Evolutionary conservation across 2,888 invertebrate genomes (phyloP).

Genomic region (Pseudolycoriella hygida): DNA sequence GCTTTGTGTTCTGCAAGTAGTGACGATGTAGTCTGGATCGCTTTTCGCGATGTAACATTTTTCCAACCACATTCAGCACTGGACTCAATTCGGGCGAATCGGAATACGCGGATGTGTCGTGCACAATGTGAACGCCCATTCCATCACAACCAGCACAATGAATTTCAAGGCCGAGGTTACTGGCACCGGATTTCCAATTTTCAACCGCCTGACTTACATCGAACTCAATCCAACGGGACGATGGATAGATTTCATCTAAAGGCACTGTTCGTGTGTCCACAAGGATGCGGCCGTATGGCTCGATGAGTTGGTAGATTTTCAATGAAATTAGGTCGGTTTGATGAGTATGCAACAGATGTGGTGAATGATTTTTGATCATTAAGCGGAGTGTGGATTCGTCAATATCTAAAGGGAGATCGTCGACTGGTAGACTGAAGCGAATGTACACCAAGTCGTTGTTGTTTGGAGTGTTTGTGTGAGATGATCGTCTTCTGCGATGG

Average conservation of each 20-base stretch:
- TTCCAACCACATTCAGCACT: conserved; percentile 23
- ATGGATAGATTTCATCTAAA: background rate
- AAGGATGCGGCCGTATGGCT: conserved; percentile 18
- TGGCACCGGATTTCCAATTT: conserved; percentile 29
- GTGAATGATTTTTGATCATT: conserved; percentile 4
- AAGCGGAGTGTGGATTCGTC: conserved; percentile 8
- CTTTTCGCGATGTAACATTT: conserved; percentile 17
- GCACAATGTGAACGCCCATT: conserved; percentile 26
- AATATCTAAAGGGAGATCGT: conserved; percentile 5
- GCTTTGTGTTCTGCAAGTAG: conserved; percentile 10
- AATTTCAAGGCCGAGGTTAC: conserved; percentile 34
- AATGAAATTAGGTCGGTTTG: conserved; percentile 14
- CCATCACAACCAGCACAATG: conserved; percentile 32
- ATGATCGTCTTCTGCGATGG: conserved; percentile 6
- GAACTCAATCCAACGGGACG: conserved; percentile 39
- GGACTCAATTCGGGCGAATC: conserved; percentile 16
- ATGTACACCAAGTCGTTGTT: conserved; percentile 8
- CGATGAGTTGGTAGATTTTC: conserved; percentile 21
- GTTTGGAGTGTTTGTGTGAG: background rate
- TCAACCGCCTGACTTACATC: conserved; percentile 36
- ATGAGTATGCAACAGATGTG: background rate
- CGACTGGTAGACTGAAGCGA: conserved; percentile 4
- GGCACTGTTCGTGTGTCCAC: conserved; percentile 19
- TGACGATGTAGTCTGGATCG: conserved; percentile 14
- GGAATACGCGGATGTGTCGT: conserved; percentile 9